Evolutionary conservation across 2,888 invertebrate genomes (phyloP), one percentile per base, ranked within the genome.

Genomic region (Macrosoma leucophasiata): DNA sequence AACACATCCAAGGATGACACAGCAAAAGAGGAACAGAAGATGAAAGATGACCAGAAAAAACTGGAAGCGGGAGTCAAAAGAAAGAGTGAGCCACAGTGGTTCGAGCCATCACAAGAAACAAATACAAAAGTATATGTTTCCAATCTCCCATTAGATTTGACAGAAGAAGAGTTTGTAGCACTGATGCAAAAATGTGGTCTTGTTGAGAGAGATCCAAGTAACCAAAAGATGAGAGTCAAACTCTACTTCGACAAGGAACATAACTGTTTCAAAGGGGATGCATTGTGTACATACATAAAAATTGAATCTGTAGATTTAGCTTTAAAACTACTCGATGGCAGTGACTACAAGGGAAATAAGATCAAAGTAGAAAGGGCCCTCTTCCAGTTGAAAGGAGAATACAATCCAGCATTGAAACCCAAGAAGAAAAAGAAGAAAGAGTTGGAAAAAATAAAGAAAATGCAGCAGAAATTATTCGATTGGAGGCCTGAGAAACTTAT

Each of bases 71-170:
- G 86, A 14, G 82, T 65, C 0, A 88, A 87, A 54, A 63, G 85
- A 41, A 87, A 87, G 68, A 81, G 61, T 60, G 86, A 86, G 23
- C 62, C 86, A 67, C 91, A 91, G 38, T 99, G 99, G 99, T 98
- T 99, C 77, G 93, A 99, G 44, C 82, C 95, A 15, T 90, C 95
- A 41, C 92, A 96, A 36, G 88, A 90, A 13, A 74, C 56, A 4
- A 98, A 96, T 64, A 97, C 96, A 2, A 97, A 96, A 71, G 96
- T 99, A 0, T 99, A 99, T 81, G 96, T 99, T 3, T 91, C 93
- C 13, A 95, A 96, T 62, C 85, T 99, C 48, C 98, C 99, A 0
- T 62, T 87, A 33, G 95, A 97, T 53, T 89, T 95, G 36, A 95
- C 93, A 0, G 91, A 96, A 59, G 92, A 96, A 44, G 94, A 94